phyloP scores from a whole-genome alignment of 2,888 invertebrate species.

The Morpho achilles region DNA sequence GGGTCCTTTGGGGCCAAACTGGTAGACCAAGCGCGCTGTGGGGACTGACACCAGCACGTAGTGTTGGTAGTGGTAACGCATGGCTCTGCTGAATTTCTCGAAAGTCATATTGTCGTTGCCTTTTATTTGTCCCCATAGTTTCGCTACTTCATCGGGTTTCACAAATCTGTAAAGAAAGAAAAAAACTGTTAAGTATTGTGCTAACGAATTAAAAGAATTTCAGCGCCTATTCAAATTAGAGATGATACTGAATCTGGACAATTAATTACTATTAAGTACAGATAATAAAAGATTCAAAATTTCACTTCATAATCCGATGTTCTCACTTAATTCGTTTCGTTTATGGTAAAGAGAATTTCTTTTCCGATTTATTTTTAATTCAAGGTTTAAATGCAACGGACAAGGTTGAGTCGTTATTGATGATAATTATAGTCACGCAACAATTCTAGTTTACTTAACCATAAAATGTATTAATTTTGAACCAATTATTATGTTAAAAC shows the following conservation, averaged over 20 bases:
- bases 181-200: neutral
- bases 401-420: constrained; percentile 29
- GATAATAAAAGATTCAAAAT: too few species aligned
- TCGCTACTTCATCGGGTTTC: constrained; percentile 91
- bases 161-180: constrained; percentile 82
- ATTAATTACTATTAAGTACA: too few species aligned
- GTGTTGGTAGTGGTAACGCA: constrained; percentile 92
- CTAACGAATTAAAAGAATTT: too few species aligned
- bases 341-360: constrained; percentile 29
- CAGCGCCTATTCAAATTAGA: too few species aligned
- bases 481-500: neutral
- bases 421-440: constrained; percentile 29
- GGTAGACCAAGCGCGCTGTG: constrained; percentile 87
- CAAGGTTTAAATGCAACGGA: constrained; percentile 32
- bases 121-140: constrained; percentile 91
- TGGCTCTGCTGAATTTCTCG: constrained; percentile 94
- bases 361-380: constrained; percentile 33
- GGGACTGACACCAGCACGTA: constrained; percentile 86
- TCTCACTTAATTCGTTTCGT: constrained; percentile 15
- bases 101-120: constrained; percentile 95
- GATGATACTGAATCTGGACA: too few species aligned
- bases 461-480: constrained; percentile 18
- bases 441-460: constrained; percentile 27
- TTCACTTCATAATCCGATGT: neutral
- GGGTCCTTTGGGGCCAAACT: constrained; percentile 89